Conservation (phyloP, 2,113 vertebrate species). For the Zosterops hypoxanthus region DNA sequence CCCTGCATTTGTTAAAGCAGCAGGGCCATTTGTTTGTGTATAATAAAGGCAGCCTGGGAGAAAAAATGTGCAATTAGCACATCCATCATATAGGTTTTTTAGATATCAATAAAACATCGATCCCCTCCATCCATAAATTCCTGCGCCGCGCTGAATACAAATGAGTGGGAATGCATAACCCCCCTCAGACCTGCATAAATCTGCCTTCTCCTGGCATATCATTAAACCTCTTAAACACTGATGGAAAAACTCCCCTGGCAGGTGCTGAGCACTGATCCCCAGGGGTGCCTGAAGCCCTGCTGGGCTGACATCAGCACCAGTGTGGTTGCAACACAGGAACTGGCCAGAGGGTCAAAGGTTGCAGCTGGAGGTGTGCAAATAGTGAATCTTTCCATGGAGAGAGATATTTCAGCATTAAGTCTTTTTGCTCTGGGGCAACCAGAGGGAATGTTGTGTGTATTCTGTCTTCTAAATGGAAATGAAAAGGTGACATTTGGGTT, state of each 20-base stretch:
- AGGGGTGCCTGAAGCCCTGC: rapidly evolving
- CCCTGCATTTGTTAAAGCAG: neutral
- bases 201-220: neutral
- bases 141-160: neutral
- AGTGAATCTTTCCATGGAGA: neutral
- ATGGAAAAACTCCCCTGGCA: neutral
- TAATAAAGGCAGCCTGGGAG: neutral
- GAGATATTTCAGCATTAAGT: neutral
- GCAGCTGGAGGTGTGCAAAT: neutral
- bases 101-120: constrained; percentile 44
- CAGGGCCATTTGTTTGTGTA: neutral
- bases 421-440: neutral
- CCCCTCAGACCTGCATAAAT: constrained; percentile 27
- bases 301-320: neutral
- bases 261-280: neutral
- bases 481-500: neutral
- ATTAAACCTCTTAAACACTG: neutral
- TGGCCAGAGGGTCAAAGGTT: neutral
- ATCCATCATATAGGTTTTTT: constrained; percentile 5
- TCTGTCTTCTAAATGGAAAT: neutral
- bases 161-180: neutral
- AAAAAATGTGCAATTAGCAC: constrained; percentile 14
- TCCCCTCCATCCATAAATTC: constrained; percentile 21
- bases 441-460: neutral
- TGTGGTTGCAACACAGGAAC: neutral